These are phyloP conservation scores for Scortum barcoo DNA, from an alignment of 2,113 vertebrate genomes.

Conservation along the genomic window DNA sequence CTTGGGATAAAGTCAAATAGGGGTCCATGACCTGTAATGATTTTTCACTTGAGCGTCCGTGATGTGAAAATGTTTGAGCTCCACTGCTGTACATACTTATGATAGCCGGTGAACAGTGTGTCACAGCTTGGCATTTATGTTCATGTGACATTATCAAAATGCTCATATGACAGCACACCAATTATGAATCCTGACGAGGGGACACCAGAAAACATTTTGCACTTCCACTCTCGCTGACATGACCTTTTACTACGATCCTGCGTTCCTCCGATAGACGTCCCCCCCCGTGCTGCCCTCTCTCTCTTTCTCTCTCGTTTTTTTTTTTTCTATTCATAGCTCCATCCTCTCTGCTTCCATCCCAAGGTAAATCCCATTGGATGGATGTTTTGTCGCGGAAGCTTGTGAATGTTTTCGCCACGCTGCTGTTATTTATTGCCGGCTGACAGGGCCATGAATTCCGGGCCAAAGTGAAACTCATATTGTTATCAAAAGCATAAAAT, in stretches of 20 bases:
- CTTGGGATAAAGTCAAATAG: slow-evolving; percentile 36
- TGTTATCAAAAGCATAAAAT: slow-evolving; percentile 87
- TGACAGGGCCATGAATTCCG: slow-evolving; percentile 82
- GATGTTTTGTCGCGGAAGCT: slow-evolving; percentile 59
- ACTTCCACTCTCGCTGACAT: slow-evolving; percentile 61
- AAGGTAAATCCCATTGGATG: slow-evolving; percentile 64
- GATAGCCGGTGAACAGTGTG: slow-evolving; percentile 34
- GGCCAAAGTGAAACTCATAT: slow-evolving; percentile 85
- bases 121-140: slow-evolving; percentile 66
- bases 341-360: slow-evolving; percentile 37
- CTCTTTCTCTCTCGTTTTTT: neutral
- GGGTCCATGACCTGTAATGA: slow-evolving; percentile 59
- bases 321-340: slow-evolving; percentile 50
- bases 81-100: slow-evolving; percentile 53
- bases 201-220: slow-evolving; percentile 57
- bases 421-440: slow-evolving; percentile 78
- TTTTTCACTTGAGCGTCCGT: slow-evolving; percentile 47
- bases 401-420: slow-evolving; percentile 48
- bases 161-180: slow-evolving; percentile 72
- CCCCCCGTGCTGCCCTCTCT: slow-evolving; percentile 20
- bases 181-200: slow-evolving; percentile 69
- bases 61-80: slow-evolving; percentile 41
- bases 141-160: slow-evolving; percentile 78
- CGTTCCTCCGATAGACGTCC: slow-evolving; percentile 43
- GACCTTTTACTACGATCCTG: slow-evolving; percentile 73